A percentile compares a stretch with the other conserved stretches of the same genome.
Conservation (phyloP, 1,140 invertebrate genomes). For the Meloidogyne exigua region DNA sequence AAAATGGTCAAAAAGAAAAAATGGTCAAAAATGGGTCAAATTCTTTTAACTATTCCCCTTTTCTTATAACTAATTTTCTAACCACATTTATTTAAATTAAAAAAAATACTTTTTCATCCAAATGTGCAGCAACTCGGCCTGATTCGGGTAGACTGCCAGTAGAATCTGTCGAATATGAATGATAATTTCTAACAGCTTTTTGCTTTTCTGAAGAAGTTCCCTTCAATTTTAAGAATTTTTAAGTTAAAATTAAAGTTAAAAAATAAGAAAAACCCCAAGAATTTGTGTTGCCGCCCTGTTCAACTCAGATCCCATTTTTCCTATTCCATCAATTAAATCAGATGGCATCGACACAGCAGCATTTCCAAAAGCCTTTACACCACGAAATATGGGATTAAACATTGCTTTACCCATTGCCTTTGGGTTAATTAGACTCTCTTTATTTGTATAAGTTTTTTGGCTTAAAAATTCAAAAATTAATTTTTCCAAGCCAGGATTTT, state of each 20-base stretch:
- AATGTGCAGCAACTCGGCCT: conserved; percentile 48
- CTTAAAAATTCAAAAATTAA: conserved; percentile 77
- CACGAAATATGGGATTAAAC: conserved; percentile 53
- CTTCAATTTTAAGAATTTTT: conserved; percentile 3
- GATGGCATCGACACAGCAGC: conserved; percentile 60
- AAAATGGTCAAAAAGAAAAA: conserved; percentile 1
- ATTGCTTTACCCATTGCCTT: conserved; percentile 46
- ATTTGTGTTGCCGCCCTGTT: conserved; percentile 57
- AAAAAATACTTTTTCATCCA: conserved; percentile 39
- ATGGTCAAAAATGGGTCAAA: not conserved
- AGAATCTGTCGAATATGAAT: not conserved
- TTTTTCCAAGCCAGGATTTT: conserved; percentile 72
- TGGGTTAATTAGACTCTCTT: conserved; percentile 62
- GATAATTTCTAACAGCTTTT: conserved; percentile 9
- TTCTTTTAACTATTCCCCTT: too few species aligned
- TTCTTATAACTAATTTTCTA: too few species aligned
- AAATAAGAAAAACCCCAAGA: not conserved
- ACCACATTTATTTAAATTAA: too few species aligned
- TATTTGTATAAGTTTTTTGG: conserved; percentile 75
- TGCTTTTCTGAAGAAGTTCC: conserved; percentile 3
- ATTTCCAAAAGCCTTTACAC: conserved; percentile 58
- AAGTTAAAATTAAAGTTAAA: not conserved
- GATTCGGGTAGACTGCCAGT: conserved; percentile 41
- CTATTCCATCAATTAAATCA: conserved; percentile 52
- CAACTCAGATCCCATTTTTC: conserved; percentile 53